Percentiles rank a stretch among this genome's conserved stretches.
These are phyloP conservation scores for Uromys caudimaculatus DNA, from an alignment of 2,797 vertebrate species.

Conservation along the genomic window DNA sequence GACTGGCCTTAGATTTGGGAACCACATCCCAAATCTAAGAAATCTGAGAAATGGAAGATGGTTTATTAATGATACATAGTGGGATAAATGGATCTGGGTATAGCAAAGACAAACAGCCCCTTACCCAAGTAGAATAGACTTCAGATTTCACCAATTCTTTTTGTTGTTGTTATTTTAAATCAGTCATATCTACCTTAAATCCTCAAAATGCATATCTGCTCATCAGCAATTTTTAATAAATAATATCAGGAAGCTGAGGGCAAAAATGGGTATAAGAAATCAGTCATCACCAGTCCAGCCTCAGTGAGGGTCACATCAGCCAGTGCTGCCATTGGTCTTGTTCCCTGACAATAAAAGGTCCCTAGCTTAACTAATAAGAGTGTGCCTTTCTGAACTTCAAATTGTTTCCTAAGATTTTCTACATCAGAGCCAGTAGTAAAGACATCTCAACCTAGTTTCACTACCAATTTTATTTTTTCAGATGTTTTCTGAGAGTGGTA, in stretches of 20 bases:
- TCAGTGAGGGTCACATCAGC: too few relatives aligned
- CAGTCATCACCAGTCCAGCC: too few relatives aligned
- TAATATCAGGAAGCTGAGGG: too few relatives aligned
- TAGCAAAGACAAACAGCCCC: neutral
- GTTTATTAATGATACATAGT: neutral
- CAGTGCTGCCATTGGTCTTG: neutral
- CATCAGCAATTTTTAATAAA: too few relatives aligned
- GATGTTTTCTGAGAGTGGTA: neutral
- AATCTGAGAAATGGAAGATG: neutral
- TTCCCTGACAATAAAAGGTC: neutral
- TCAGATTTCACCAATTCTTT: conserved; percentile 44
- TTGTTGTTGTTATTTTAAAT: neutral
- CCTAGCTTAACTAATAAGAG: neutral
- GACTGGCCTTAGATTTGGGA: neutral
- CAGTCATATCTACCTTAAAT: too few relatives aligned
- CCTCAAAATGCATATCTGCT: too few relatives aligned
- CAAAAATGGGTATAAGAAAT: too few relatives aligned
- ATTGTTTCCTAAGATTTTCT: neutral
- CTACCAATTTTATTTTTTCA: neutral
- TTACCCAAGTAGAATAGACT: neutral
- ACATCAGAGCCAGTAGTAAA: neutral
- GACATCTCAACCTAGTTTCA: neutral
- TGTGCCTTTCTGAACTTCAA: neutral
- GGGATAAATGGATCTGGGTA: neutral
- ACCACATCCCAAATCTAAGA: too few relatives aligned